Percentiles rank a stretch among this genome's conserved stretches.
Conservation (phyloP, 2,113 vertebrate species). For the Typhlomys cinereus region DNA sequence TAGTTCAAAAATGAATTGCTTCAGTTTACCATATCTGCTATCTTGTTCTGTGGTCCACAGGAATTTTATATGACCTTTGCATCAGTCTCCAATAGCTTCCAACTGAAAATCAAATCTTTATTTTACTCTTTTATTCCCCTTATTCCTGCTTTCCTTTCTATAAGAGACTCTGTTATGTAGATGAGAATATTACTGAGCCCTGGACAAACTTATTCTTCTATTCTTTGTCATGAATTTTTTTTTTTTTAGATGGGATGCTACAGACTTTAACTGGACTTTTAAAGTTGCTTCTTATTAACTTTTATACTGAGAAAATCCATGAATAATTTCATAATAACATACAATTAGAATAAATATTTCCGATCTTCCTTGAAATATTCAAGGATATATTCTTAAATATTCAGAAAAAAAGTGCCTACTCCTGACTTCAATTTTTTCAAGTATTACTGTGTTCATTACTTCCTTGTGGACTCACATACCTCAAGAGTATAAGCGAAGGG, state of each 20-base stretch:
- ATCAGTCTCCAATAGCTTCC: background rate
- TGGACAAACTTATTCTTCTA: background rate
- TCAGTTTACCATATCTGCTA: background rate
- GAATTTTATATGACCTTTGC: background rate
- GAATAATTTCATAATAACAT: background rate
- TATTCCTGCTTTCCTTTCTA: background rate
- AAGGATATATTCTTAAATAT: background rate
- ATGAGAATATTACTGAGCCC: background rate
- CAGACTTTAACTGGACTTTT: background rate
- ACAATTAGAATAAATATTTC: conserved; percentile 14
- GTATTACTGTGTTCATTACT: background rate
- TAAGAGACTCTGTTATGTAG: background rate
- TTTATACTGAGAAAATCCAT: background rate
- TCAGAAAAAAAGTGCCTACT: background rate
- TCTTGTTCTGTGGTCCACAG: background rate
- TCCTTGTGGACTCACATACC: background rate
- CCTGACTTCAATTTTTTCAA: too few relatives aligned
- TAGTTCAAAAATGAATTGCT: background rate
- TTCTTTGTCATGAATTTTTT: conserved; percentile 18
- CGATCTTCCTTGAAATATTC: background rate
- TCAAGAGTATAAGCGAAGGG: background rate
- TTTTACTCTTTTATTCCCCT: background rate
- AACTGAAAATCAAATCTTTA: background rate
- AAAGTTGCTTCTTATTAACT: background rate
- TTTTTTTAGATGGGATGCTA: background rate